Evolutionary conservation across 1,140 invertebrate species (phyloP), one percentile per base, ranked within the genome.

Genomic region (Periplaneta americana): DNA sequence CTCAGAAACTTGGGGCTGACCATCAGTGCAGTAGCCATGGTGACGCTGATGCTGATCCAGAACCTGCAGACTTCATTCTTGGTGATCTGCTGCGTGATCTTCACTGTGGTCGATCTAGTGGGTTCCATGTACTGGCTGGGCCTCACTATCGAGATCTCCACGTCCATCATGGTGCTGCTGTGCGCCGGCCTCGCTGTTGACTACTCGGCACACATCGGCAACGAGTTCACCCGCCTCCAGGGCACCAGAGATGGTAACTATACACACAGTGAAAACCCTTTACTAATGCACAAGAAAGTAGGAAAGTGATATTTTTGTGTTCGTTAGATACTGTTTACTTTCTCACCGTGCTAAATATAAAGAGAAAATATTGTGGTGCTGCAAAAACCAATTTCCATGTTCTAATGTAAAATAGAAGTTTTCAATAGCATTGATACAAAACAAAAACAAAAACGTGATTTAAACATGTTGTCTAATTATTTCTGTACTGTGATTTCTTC

Each of bases 131-230:
- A 92, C 83, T 89, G 91, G 79, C 87, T 90, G 85, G 91, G 89
- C 80, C 84, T 92, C 31, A 90, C 90, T 13, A 88, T 92, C 78
- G 91, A 92, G 83, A 92, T 91, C 34, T 90, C 90, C 1, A 89
- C 91, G n/a, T 90, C 89, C 76, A 90, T 92, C 76, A 88, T 91
- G 48, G 85, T 92, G 34, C 87, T 89, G 11, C 83, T 90, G n/a
- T 86, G 83, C 85, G 83, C 90, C 74, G 91, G 91, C 39, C 84
- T 92, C 32, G 89, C 90, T 75, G 91, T 92, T 6, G 91, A 92
- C 86, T 92, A 92, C 83, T 89, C 91, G 0, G 91, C 91, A 8
- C 91, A 92, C 83, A 88, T 92, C 33, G 90, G 89, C 66, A 86
- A 92, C 80, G 89, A 89, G 74, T 92, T 92, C 82, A 89, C 89